Evolutionary conservation across 2,888 invertebrate genomes (phyloP).

Genomic region (Drosophila peninsularis): DNA sequence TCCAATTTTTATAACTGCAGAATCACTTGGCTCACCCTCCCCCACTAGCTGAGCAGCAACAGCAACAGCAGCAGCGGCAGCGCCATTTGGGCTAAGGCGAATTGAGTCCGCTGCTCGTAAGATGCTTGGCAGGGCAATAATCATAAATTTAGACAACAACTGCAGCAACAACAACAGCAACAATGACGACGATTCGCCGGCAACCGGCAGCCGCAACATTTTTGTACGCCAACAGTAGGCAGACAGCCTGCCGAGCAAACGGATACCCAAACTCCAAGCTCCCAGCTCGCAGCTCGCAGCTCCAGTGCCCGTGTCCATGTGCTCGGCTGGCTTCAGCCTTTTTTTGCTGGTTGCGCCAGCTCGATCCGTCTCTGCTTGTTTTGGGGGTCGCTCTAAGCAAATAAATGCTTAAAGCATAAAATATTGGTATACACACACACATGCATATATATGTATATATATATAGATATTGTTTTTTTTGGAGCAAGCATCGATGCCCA

Average conservation of each 20-base stretch:
- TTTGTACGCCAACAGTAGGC: slow-evolving; percentile 68
- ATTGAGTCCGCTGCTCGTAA: slow-evolving; percentile 78
- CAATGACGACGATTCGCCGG: slow-evolving; percentile 22
- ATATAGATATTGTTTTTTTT: slow-evolving; percentile 27
- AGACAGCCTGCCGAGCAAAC: slow-evolving; percentile 56
- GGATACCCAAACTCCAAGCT: slow-evolving; percentile 36
- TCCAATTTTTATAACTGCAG: slow-evolving; percentile 80
- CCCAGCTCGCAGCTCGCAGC: slow-evolving; percentile 10
- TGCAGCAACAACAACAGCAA: slow-evolving; percentile 46
- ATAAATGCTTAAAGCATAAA: slow-evolving; percentile 78
- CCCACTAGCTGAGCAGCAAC: slow-evolving; percentile 43
- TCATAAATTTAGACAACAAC: slow-evolving; percentile 80
- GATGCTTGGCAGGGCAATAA: slow-evolving; percentile 79
- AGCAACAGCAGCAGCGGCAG: slow-evolving; percentile 22
- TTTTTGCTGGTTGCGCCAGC: slow-evolving; percentile 13
- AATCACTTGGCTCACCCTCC: slow-evolving; percentile 73
- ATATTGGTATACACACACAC: slow-evolving; percentile 64
- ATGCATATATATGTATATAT: background rate
- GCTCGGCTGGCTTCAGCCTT: slow-evolving; percentile 36
- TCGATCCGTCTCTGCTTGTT: slow-evolving; percentile 53
- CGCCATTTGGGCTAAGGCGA: slow-evolving; percentile 73
- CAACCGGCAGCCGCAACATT: slow-evolving; percentile 71
- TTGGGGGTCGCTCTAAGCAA: slow-evolving; percentile 80
- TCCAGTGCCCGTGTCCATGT: slow-evolving; percentile 21
- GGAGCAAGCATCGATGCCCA: slow-evolving; percentile 53